Evolutionary conservation across 2,113 vertebrate genomes (phyloP).

Genomic region (Scolopax mira): DNA sequence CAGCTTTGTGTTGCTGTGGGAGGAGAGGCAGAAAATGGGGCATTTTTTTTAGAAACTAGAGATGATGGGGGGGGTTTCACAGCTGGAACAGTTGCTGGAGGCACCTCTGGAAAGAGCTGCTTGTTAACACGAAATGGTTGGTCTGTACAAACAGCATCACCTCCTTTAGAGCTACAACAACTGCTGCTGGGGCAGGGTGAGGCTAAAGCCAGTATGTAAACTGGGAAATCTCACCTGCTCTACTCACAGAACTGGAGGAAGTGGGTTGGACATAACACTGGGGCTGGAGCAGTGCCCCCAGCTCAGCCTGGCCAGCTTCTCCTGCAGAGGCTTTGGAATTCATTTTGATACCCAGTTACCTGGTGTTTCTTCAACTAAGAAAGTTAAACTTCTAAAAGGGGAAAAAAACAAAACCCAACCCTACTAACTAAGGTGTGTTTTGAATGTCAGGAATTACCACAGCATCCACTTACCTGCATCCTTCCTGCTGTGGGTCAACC

Average conservation of each 20-base stretch:
- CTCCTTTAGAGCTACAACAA: accelerated
- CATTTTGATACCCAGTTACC: not conserved
- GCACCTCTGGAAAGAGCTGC: not conserved
- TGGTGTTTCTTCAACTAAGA: not conserved
- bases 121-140: accelerated
- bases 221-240: not conserved
- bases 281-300: not conserved
- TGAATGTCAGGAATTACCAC: not conserved
- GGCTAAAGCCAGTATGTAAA: accelerated
- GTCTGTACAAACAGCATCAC: not conserved
- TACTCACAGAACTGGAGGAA: not conserved
- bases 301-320: not conserved
- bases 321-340: not conserved
- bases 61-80: not conserved
- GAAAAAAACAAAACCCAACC: too few relatives aligned
- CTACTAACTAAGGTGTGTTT: not conserved
- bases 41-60: not conserved
- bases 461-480: not conserved
- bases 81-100: not conserved
- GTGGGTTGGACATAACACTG: not conserved
- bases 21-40: not conserved
- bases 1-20: not conserved
- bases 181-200: not conserved
- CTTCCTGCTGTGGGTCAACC: not conserved
- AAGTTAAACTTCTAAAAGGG: too few relatives aligned